Base-by-base conservation (phyloP, 2,888 invertebrate species). In the Harpalus rufipes region DNA sequence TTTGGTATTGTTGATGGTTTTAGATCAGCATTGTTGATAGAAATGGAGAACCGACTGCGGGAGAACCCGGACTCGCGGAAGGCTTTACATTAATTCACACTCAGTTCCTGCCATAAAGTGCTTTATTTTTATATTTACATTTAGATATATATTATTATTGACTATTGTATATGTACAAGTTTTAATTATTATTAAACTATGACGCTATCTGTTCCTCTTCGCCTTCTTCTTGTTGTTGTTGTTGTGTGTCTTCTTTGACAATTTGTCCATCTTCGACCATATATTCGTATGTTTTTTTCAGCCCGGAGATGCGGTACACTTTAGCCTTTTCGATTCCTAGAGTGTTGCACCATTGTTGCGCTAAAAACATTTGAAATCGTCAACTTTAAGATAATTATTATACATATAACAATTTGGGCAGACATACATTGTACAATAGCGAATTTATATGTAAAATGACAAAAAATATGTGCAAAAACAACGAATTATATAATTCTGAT, bases 11-110 rank as follows among this genome's bases (percentile, higher is more conserved):
- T 32, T 3, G 6, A 32, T 32, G 32, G 5, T 32, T 14, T 61
- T 61, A 51, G 44, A 89, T 95, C 95, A 87, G 95, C 96, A 6
- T 91, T 96, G 87, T 91, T 96, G 86, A 95, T 95, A 90, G 96
- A 96, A 92, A 95, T 96, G 92, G 96, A 96, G 88, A 93, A 94
- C 87, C 91, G 85, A 86, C 90, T 90, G 82, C 88, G 90, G 86
- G 89, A 88, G 78, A 90, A 89, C 87, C 89, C 88, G 83, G 90
- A 89, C 86, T 87, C 89, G 56, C 80, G 14, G 79, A 80, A 78
- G 41, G 56, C 12, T 16, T 78, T 78, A 14, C 83, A 84, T 65
- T 84, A 16, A 74, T 39, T 39, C 14, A 68, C 41, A 68, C 41
- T 44, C 41, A 83, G 76, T 83, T 83, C 83, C 83, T 83, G 68